A percentile compares a stretch with the other conserved stretches of the same genome.
These are phyloP conservation scores for Scophthalmus maximus DNA, from an alignment of 2,113 vertebrate species.

Conservation along the genomic window DNA sequence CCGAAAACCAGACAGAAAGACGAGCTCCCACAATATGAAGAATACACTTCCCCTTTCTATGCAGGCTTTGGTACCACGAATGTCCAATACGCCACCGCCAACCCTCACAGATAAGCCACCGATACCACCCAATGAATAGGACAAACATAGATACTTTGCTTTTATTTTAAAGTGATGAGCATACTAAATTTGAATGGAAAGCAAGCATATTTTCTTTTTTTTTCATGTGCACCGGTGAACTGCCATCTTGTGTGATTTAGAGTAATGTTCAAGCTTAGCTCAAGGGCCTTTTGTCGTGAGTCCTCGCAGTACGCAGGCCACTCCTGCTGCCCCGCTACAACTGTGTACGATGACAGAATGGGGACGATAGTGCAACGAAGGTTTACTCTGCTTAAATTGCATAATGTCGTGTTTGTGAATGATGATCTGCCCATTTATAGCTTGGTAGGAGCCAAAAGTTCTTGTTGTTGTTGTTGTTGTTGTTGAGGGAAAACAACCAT, in stretches of 20 bases:
- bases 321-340: constrained; percentile 4
- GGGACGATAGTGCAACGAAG: constrained; percentile 52
- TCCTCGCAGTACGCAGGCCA: constrained; percentile 24
- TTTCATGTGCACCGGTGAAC: not conserved
- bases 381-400: constrained; percentile 66
- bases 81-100: constrained; percentile 11
- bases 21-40: constrained; percentile 33
- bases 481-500: constrained; percentile 19
- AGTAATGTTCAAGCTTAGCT: constrained; percentile 47
- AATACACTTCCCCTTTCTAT: constrained; percentile 52
- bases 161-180: not conserved
- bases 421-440: constrained; percentile 24
- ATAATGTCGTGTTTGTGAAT: constrained; percentile 65
- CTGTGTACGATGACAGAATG: constrained; percentile 72
- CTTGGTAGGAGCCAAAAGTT: constrained; percentile 30
- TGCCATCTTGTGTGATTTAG: constrained; percentile 11
- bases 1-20: constrained; percentile 58
- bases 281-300: constrained; percentile 41
- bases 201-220: not conserved
- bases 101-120: constrained; percentile 43
- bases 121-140: constrained; percentile 20
- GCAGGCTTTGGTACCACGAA: constrained; percentile 23
- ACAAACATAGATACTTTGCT: not conserved
- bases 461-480: not conserved
- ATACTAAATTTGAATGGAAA: not conserved